Conservation (phyloP, 2,797 vertebrate species). For the Crocodylus rhombifer region DNA sequence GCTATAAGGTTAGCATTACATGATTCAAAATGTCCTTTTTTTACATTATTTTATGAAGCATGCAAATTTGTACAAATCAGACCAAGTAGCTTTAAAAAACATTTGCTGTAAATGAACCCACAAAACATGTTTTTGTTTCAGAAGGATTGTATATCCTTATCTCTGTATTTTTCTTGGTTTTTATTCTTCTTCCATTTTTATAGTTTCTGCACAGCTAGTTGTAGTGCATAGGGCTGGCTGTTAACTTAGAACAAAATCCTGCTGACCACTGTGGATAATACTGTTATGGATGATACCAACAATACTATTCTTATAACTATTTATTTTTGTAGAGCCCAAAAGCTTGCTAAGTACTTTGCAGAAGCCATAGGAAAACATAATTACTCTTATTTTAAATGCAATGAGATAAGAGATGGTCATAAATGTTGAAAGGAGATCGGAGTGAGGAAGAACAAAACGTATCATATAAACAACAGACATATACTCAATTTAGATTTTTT, state of each 20-base stretch:
- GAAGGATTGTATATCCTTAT: not conserved
- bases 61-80: not conserved
- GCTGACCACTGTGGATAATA: not conserved
- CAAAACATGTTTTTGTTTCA: not conserved
- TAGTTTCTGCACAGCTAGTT: not conserved
- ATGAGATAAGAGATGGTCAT: slow-evolving; percentile 15
- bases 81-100: not conserved
- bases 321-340: slow-evolving; percentile 8
- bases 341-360: not conserved
- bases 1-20: not conserved
- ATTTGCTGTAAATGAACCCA: not conserved
- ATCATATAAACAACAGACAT: slow-evolving; percentile 9
- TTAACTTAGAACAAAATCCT: slow-evolving; percentile 36
- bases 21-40: not conserved
- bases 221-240: not conserved
- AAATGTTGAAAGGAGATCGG: not conserved
- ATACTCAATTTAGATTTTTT: slow-evolving; percentile 14
- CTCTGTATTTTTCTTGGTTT: slow-evolving; percentile 19
- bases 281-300: not conserved
- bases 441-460: slow-evolving; percentile 1
- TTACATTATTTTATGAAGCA: not conserved
- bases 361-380: not conserved
- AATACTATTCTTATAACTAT: slow-evolving; percentile 10
- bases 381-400: slow-evolving; percentile 29
- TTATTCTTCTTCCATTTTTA: not conserved